Evolutionary conservation across 2,888 invertebrate species (phyloP).

Genomic region (Synergus itoensis): DNA sequence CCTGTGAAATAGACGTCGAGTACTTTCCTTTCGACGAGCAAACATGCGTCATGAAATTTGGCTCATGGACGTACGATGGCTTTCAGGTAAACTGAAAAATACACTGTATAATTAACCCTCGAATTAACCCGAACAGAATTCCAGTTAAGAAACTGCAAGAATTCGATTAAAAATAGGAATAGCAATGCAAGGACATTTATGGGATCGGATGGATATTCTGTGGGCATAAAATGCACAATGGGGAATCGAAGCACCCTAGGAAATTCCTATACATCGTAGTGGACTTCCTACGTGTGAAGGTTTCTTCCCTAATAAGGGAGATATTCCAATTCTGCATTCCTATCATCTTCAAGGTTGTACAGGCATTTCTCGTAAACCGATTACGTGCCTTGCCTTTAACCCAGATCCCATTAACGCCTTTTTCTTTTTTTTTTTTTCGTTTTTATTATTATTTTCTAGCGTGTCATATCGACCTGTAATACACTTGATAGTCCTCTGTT

Average conservation of each 20-base stretch:
- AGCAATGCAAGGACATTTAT: background rate
- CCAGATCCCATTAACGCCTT: constrained; percentile 48
- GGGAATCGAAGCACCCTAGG: constrained; percentile 16
- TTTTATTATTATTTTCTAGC: constrained; percentile 7
- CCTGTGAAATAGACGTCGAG: constrained; percentile 92
- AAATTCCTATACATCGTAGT: constrained; percentile 53
- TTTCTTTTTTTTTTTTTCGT: background rate
- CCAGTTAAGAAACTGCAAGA: no score
- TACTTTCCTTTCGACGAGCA: constrained; percentile 93
- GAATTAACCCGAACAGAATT: no score
- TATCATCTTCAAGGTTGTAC: constrained; percentile 54
- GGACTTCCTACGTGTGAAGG: constrained; percentile 53
- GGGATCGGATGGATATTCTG: background rate
- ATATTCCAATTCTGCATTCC: constrained; percentile 67
- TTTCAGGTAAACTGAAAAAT: constrained; percentile 81
- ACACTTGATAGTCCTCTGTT: background rate
- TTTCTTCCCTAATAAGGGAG: constrained; percentile 64
- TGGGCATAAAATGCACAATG: background rate
- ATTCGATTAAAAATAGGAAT: no score
- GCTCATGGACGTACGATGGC: constrained; percentile 92
- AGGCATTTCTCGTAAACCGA: constrained; percentile 39
- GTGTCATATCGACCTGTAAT: background rate
- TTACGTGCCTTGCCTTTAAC: constrained; percentile 58
- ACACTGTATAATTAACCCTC: background rate
- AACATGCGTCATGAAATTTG: constrained; percentile 92